Evolutionary conservation across 2,797 vertebrate species (phyloP).

Genomic region (Cynodonichthys magdalenae): DNA sequence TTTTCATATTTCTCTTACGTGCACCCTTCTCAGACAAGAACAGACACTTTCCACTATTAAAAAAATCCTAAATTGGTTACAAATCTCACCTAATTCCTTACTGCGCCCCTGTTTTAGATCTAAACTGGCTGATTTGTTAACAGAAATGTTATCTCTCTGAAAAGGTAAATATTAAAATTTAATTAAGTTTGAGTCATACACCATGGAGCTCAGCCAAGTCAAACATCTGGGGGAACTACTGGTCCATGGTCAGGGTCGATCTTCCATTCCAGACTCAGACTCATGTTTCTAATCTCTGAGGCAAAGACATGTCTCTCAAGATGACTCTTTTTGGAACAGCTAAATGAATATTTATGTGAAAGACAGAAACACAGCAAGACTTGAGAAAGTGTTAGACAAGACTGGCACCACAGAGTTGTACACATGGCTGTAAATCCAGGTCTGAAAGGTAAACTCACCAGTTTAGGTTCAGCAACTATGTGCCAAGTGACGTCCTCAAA

Average conservation of each 20-base stretch:
- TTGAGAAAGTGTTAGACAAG: slow-evolving; percentile 14
- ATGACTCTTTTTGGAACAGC: slow-evolving; percentile 13
- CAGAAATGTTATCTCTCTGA: not conserved
- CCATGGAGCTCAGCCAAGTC: slow-evolving; percentile 9
- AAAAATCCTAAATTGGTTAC: not conserved
- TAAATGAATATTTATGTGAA: slow-evolving; percentile 21
- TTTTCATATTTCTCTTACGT: not conserved
- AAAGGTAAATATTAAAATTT: not conserved
- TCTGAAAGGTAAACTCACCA: slow-evolving; percentile 48
- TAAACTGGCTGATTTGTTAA: not conserved
- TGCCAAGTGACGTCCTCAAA: slow-evolving; percentile 71
- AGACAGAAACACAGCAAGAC: slow-evolving; percentile 11
- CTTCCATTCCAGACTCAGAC: slow-evolving; percentile 17
- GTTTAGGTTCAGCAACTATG: slow-evolving; percentile 49
- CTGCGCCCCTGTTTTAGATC: not conserved
- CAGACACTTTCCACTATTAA: not conserved
- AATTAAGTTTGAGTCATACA: slow-evolving; percentile 16
- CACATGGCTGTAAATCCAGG: slow-evolving; percentile 44
- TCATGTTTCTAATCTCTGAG: slow-evolving; percentile 1
- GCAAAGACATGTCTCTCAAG: slow-evolving; percentile 6
- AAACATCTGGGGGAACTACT: slow-evolving; percentile 9
- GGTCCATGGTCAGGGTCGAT: slow-evolving; percentile 11
- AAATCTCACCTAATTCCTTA: slow-evolving; percentile 16
- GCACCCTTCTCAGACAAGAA: slow-evolving; percentile 2
- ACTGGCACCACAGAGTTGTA: slow-evolving; percentile 19